phyloP scores from a whole-genome alignment of 1,140 invertebrate species.

The Berghia stephanieae region DNA sequence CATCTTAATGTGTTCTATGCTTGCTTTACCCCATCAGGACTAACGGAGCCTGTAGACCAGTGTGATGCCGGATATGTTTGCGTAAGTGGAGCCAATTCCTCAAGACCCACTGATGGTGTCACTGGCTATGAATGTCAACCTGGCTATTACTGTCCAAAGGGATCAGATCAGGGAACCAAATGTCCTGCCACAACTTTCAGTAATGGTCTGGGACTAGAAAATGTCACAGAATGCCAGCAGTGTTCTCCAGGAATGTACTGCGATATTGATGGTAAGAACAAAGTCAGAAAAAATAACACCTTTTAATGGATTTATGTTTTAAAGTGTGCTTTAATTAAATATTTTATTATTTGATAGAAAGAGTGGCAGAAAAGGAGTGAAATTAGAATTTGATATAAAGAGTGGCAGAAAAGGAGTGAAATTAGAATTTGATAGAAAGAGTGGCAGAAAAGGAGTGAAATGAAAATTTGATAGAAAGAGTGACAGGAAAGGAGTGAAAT shows the following conservation, averaged over 20 bases:
- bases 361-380: background rate
- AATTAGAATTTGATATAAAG: background rate
- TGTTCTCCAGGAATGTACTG: conserved; percentile 59
- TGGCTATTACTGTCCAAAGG: conserved; percentile 57
- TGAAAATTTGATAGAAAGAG: too few relatives aligned
- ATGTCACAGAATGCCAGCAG: conserved; percentile 51
- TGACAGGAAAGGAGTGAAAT: too few relatives aligned
- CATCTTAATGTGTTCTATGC: too few relatives aligned
- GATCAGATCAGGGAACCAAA: conserved; percentile 55
- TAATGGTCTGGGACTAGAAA: conserved; percentile 48
- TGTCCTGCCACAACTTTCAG: conserved; percentile 60
- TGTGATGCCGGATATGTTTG: conserved; percentile 61
- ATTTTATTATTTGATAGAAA: background rate
- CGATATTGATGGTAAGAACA: conserved; percentile 50
- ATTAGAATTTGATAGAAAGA: too few relatives aligned
- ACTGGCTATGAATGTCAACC: conserved; percentile 55
- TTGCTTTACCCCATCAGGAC: conserved; percentile 42
- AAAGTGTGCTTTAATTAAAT: background rate
- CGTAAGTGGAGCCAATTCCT: conserved; percentile 46
- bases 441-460: too few relatives aligned
- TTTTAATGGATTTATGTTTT: background rate
- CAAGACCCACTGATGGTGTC: conserved; percentile 50
- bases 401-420: too few relatives aligned
- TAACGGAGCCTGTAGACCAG: conserved; percentile 48
- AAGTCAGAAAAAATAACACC: too few relatives aligned